phyloP scores from a whole-genome alignment of 1,140 invertebrate species.

The Ladona fulva region DNA sequence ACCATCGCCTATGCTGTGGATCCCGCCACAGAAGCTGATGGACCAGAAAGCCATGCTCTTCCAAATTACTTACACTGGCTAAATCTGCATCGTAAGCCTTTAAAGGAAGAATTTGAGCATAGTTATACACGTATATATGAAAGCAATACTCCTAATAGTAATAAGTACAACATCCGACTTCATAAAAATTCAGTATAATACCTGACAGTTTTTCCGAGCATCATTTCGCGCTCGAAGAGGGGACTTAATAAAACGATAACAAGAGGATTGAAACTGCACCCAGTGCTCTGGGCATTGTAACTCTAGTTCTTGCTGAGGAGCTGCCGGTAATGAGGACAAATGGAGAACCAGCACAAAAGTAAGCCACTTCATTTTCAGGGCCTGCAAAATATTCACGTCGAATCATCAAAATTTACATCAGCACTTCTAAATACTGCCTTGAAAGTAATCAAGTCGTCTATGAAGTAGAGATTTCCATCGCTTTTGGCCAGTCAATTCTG shows the following conservation, averaged over 20 bases:
- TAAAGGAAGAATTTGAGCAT: slow-evolving; percentile 20
- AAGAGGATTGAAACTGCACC: slow-evolving; percentile 63
- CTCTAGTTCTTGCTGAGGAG: slow-evolving; percentile 20
- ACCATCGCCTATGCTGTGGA: slow-evolving; percentile 80
- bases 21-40: slow-evolving; percentile 68
- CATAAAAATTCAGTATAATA: slow-evolving; percentile 23
- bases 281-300: slow-evolving; percentile 72
- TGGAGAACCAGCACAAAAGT: neutral
- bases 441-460: too few relatives aligned
- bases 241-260: slow-evolving; percentile 82
- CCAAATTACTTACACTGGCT: slow-evolving; percentile 63
- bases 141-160: neutral
- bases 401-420: too few relatives aligned
- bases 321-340: neutral
- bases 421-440: too few relatives aligned
- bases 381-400: neutral
- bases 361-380: neutral
- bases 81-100: slow-evolving; percentile 68
- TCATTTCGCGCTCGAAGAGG: slow-evolving; percentile 66
- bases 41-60: slow-evolving; percentile 80
- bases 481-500: too few relatives aligned
- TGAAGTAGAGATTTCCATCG: too few relatives aligned
- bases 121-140: neutral
- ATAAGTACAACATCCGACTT: neutral
- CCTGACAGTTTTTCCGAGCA: slow-evolving; percentile 68